phyloP scores from a whole-genome alignment of 2,797 vertebrate species.

The Triplophysa yarkandensis region DNA sequence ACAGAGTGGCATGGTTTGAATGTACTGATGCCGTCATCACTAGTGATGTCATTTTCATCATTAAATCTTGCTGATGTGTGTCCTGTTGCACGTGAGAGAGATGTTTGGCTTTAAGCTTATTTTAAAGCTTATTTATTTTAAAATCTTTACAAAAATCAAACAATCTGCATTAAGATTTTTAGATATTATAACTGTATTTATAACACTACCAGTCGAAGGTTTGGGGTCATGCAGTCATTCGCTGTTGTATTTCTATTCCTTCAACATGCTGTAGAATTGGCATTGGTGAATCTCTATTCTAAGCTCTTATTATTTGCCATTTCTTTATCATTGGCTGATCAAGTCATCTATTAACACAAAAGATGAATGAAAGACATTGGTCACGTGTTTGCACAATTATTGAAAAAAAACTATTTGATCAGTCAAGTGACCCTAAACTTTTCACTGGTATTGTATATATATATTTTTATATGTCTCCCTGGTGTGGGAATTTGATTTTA shows the following conservation, averaged over 20 bases:
- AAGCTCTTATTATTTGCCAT: neutral
- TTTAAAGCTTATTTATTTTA: too few species aligned
- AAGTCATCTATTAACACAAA: too few species aligned
- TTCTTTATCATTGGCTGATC: too few species aligned
- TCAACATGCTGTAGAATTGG: too few species aligned
- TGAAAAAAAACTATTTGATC: neutral
- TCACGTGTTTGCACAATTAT: too few species aligned
- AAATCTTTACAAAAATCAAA: neutral
- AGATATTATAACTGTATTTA: neutral
- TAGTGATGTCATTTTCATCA: slow-evolving; percentile 66
- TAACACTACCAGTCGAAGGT: neutral
- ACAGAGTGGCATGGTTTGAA: slow-evolving; percentile 70
- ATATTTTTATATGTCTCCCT: neutral
- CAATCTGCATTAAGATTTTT: neutral
- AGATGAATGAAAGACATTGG: too few species aligned
- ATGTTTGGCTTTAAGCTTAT: neutral
- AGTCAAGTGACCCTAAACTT: neutral
- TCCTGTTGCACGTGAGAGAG: slow-evolving; percentile 20
- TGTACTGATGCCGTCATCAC: slow-evolving; percentile 75
- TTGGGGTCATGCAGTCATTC: neutral
- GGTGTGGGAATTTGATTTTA: neutral
- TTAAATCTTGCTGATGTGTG: slow-evolving; percentile 18
- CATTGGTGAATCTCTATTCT: neutral
- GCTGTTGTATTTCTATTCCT: too few species aligned
- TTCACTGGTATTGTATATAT: neutral